Evolutionary conservation across 2,113 vertebrate genomes (phyloP), one percentile per base, ranked within the genome.

Genomic region (Anolis sagrei): DNA sequence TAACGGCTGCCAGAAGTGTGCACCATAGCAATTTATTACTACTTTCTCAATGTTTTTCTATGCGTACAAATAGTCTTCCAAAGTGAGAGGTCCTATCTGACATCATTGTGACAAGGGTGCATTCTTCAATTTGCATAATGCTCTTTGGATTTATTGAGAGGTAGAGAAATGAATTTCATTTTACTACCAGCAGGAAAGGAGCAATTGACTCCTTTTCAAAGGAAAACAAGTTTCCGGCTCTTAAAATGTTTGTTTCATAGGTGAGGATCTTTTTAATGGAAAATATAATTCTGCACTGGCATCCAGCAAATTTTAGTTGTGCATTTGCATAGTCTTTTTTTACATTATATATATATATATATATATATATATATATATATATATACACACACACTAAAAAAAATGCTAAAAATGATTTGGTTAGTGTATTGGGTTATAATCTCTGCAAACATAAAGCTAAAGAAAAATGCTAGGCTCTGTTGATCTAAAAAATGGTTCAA

Each of bases 1-100:
- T 97, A 97, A 96, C 29, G 48, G 94, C 95, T 97, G 96, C 96
- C 96, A 96, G 94, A 96, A 94, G 91, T 92, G 89, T 84, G 87
- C 93, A 95, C 93, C 89, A 90, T 75, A 94, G 95, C 95, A 95
- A 96, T 97, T 96, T 92, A 96, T 97, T 96, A 95, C 93, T 87
- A 91, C 94, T 94, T 96, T 96, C 94, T 95, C 85, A 51, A 94
- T 96, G 93, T 92, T 96, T 97, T 95, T 90, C 87, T 94, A 78
- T 90, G 92, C 93, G 94, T 95, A 96, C 94, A 96, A 96, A 96
- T 95, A 96, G 95, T 94, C 90, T 94, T 96, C 92, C 89, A 92
- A 88, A 95, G 89, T 89, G 89, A 95, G 94, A 94, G 94, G 94
- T 95, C 92, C 94, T 95, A 94, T 94, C 92, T 95, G 92, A 95